Evolutionary conservation across 1,140 invertebrate species (phyloP).

Genomic region (Sitobion miscanthi): DNA sequence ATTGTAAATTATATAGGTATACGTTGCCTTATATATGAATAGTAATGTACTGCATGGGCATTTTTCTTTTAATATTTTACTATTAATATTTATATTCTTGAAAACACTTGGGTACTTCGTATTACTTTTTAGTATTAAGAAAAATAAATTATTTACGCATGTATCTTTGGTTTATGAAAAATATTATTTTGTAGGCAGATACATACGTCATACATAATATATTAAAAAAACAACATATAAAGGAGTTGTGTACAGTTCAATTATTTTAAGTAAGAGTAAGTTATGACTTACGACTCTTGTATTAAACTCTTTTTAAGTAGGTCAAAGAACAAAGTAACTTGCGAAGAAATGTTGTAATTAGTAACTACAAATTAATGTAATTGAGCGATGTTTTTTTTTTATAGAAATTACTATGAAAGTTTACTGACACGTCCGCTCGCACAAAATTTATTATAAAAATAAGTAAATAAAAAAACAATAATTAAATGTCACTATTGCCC

Average conservation of each 20-base stretch:
- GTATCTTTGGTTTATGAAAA: background rate
- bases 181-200: background rate
- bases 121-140: background rate
- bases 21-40: background rate
- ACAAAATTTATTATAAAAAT: background rate
- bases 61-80: conserved; percentile 2
- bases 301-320: background rate
- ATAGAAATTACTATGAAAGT: background rate
- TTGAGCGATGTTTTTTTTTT: background rate
- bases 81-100: background rate
- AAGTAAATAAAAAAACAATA: background rate
- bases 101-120: background rate
- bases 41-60: background rate
- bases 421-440: background rate
- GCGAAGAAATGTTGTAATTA: background rate
- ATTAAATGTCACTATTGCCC: background rate
- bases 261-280: background rate
- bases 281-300: background rate
- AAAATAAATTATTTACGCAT: background rate
- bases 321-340: conserved; percentile 9
- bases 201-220: background rate
- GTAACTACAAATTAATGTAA: conserved; percentile 10
- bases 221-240: background rate
- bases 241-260: background rate
- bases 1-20: background rate